Evolutionary conservation across 2,113 vertebrate genomes (phyloP).

Genomic region (Grantiella picta): DNA sequence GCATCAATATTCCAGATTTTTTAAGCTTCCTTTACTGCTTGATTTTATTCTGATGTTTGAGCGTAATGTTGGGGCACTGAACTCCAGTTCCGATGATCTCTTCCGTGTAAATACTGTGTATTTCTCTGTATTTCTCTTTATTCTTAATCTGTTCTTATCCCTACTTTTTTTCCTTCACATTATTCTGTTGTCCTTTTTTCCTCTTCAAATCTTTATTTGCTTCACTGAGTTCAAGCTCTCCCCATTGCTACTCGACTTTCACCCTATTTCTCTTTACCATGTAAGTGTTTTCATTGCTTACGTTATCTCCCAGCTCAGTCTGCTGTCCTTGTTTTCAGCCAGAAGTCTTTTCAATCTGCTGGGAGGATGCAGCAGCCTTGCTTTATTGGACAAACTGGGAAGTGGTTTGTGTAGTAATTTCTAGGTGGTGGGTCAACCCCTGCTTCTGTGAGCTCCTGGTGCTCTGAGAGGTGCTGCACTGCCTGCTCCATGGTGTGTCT

Average conservation of each 20-base stretch:
- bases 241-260: background rate
- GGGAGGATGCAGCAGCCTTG: background rate
- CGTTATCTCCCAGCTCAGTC: background rate
- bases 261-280: background rate
- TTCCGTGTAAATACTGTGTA: background rate
- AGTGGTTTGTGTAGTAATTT: background rate
- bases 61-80: background rate
- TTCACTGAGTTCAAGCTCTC: background rate
- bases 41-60: background rate
- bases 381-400: background rate
- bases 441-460: background rate
- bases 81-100: background rate
- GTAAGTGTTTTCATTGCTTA: background rate
- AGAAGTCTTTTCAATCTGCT: background rate
- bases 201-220: background rate
- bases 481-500: background rate
- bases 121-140: background rate
- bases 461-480: background rate
- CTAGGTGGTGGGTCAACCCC: background rate
- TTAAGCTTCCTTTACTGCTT: background rate
- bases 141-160: background rate
- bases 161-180: accelerated
- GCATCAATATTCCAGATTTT: background rate
- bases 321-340: background rate
- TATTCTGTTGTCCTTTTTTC: background rate